Base-by-base conservation (phyloP, 2,113 vertebrate genomes). In the Upupa epops region DNA sequence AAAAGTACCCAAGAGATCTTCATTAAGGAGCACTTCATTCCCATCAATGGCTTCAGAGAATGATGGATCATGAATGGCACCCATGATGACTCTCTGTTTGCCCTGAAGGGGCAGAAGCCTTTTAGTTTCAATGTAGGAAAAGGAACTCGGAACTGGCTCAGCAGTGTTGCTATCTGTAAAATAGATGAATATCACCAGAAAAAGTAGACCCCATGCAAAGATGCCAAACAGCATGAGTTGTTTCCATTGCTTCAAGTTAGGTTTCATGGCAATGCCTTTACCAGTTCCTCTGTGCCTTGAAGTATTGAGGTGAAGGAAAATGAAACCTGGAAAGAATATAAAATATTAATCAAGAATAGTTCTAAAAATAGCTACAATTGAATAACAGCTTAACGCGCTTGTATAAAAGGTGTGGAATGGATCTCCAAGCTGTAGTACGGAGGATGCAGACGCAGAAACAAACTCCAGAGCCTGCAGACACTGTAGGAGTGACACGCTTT, bases 161-260 rank as follows among this genome's bases (percentile, higher is more conserved):
- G 98, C 97, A 42, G 98, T 97, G 79, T 97, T 98, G 90, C 97
- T 98, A 80, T 99, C 98, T 72, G 99, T 98, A 94, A 99, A 99
- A 97, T 99, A 99, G 48, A 99, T 98, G 95, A 99, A 98, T 84
- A 99, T 98, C 49, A 97, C 98, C 69, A 99, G 91, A 93, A 99
- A 99, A 72, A 99, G 94, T 59, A 99, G 97, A 19, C 97, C 98
- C 99, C 99, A 99, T 45, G 98, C 98, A 86, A 99, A 98, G 94
- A 99, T 98, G 72, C 98, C 98, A 74, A 98, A 97, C 79, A 99
- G 98, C 97, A 98, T 98, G 74, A 99, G 95, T 96, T 98, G 98
- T 96, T 99, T 97, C 99, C 99, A 99, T 96, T 98, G 99, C 96
- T 98, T 99, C 98, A 99, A 96, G 88, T 98, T 99, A 77, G 98